A percentile compares a stretch with the other conserved stretches of the same genome.
These are phyloP conservation scores for Upupa epops DNA, from an alignment of 2,113 vertebrate genomes.

Conservation along the genomic window DNA sequence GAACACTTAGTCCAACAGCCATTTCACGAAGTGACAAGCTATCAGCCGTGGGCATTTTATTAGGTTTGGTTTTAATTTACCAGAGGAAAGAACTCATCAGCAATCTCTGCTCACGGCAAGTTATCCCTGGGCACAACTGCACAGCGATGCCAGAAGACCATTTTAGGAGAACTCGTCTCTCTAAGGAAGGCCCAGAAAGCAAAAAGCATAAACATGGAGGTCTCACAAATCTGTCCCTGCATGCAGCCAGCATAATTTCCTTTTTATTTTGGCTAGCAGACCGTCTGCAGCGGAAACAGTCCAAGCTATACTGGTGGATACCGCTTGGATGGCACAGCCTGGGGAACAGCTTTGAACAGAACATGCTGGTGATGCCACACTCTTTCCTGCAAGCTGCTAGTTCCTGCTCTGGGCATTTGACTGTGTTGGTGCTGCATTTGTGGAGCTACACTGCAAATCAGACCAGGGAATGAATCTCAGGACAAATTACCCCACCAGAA, in stretches of 20 bases:
- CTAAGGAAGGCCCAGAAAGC: not conserved
- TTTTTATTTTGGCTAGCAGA: not conserved
- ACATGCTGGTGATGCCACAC: fast-evolving
- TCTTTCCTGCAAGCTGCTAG: not conserved
- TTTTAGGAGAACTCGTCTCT: not conserved
- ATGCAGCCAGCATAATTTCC: not conserved
- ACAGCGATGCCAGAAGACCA: not conserved
- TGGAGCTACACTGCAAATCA: not conserved
- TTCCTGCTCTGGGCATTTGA: not conserved
- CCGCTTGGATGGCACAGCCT: not conserved
- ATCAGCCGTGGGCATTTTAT: not conserved
- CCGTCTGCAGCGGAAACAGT: not conserved
- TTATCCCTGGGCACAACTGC: not conserved
- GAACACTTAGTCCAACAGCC: not conserved
- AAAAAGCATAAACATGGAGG: not conserved
- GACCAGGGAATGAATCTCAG: fast-evolving
- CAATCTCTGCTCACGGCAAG: not conserved
- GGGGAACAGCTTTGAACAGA: not conserved
- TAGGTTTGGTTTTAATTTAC: not conserved
- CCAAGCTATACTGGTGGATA: not conserved
- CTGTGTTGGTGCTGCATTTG: not conserved
- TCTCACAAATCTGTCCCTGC: not conserved
- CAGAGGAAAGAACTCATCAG: not conserved
- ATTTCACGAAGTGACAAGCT: not conserved
- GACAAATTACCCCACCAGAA: not conserved